These are phyloP conservation scores for Mamestra configurata DNA, from an alignment of 1,140 invertebrate genomes.

Conservation along the genomic window DNA sequence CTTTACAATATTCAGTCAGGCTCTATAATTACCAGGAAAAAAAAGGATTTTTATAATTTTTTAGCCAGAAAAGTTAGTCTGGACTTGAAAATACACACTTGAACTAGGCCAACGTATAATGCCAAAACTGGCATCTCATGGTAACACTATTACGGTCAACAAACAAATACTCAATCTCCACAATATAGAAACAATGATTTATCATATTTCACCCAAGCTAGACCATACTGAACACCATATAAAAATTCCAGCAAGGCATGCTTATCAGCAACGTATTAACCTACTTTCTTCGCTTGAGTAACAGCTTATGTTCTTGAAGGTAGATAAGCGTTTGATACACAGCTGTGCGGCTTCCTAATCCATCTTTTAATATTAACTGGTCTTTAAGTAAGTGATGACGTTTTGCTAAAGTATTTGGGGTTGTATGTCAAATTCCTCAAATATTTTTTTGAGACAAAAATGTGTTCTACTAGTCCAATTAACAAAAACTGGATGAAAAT, in stretches of 20 bases:
- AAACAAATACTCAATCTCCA: neutral
- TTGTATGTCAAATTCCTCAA: neutral
- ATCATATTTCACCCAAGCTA: neutral
- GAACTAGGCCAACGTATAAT: too few relatives aligned
- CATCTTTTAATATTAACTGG: constrained; percentile 20
- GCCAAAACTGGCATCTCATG: too few relatives aligned
- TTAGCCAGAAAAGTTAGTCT: too few relatives aligned
- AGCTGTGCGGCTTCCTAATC: constrained; percentile 25
- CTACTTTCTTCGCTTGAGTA: constrained; percentile 24
- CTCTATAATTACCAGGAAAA: too few relatives aligned
- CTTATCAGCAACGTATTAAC: constrained; percentile 39
- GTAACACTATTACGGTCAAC: neutral
- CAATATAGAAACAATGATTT: neutral
- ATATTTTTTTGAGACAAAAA: too few relatives aligned
- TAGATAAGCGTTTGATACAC: constrained; percentile 22
- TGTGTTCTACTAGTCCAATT: too few relatives aligned
- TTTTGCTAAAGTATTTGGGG: neutral
- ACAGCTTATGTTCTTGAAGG: constrained; percentile 19
- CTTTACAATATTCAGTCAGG: too few relatives aligned
- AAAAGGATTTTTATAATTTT: too few relatives aligned
- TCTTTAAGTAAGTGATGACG: neutral
- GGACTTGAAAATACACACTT: too few relatives aligned
- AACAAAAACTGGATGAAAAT: too few relatives aligned
- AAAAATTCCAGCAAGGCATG: constrained; percentile 2
- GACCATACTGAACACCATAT: neutral